Base-by-base conservation (phyloP, 1,140 invertebrate species). In the Papilio glaucus region DNA sequence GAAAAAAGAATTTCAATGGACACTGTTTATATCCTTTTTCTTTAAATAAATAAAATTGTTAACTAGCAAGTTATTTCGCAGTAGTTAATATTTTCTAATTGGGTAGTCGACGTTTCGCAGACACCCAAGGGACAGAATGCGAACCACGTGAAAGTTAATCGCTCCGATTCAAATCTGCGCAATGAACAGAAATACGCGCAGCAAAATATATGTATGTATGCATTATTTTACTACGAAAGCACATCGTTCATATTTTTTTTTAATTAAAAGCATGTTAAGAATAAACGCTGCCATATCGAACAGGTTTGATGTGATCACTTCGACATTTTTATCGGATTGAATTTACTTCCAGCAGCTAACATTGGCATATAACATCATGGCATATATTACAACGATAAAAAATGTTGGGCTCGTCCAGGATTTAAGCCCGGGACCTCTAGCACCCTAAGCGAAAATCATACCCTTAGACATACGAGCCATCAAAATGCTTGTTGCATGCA, bases 361-460 rank as follows among this genome's bases (percentile, higher is more conserved):
- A n/a, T n/a, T n/a, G n/a, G n/a, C n/a, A n/a, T n/a, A n/a, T n/a
- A n/a, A n/a, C n/a, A n/a, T n/a, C n/a, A n/a, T n/a, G n/a, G n/a
- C n/a, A n/a, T n/a, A n/a, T n/a, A n/a, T n/a, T n/a, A n/a, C n/a
- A n/a, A n/a, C n/a, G n/a, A n/a, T n/a, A n/a, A n/a, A n/a, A n/a
- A n/a, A n/a, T n/a, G 10, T 63, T 39, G 61, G 61, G 61, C 61
- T 63, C 61, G 61, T 63, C 61, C 61, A 39, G 63, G 63, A 68
- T 68, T 68, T 68, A 39, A 68, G 45, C 63, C 63, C 63, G 63
- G 63, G 63, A 68, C 63, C 63, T 68, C 63, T 68, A 39, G 63
- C 63, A 68, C 63, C 63, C 63, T 42, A 68, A 68, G 63, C 63
- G 63, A 68, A 45, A 68, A 68, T 68, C 63, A 68, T 65, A 65